Conservation (phyloP, 2,888 invertebrate genomes). For the Cerastoderma edule region DNA sequence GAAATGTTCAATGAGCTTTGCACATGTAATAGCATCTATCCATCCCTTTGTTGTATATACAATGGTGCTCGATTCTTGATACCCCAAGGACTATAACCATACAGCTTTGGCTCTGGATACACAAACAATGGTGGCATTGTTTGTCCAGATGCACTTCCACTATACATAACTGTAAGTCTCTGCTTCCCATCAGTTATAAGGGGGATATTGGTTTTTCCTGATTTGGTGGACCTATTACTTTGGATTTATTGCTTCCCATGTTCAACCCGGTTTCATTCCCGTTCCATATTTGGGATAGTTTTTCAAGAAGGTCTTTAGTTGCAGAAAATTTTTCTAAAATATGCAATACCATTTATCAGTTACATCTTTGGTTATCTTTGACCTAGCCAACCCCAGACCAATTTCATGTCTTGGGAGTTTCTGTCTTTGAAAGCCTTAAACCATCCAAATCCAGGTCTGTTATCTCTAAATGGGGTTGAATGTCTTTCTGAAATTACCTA, state of each 20-base stretch:
- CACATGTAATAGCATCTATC: slow-evolving; percentile 35
- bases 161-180: slow-evolving; percentile 42
- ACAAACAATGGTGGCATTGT: slow-evolving; percentile 46
- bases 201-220: slow-evolving; percentile 32
- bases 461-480: slow-evolving; percentile 40
- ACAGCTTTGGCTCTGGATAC: slow-evolving; percentile 49
- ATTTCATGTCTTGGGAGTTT: slow-evolving; percentile 36
- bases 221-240: slow-evolving; percentile 39
- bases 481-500: neutral
- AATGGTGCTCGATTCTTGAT: slow-evolving; percentile 37
- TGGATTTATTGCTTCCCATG: slow-evolving; percentile 41
- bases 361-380: slow-evolving; percentile 28
- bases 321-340: slow-evolving; percentile 39
- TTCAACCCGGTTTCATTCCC: slow-evolving; percentile 50
- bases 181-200: slow-evolving; percentile 49
- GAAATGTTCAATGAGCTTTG: slow-evolving; percentile 47
- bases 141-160: slow-evolving; percentile 38
- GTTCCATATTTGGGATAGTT: slow-evolving; percentile 48
- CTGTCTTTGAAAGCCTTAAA: slow-evolving; percentile 34
- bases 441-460: slow-evolving; percentile 37
- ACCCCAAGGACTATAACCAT: slow-evolving; percentile 49
- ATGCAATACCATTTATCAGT: slow-evolving; percentile 42
- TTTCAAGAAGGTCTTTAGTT: slow-evolving; percentile 22
- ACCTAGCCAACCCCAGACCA: slow-evolving; percentile 24
- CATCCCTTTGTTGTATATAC: slow-evolving; percentile 39